phyloP scores from a whole-genome alignment of 1,140 invertebrate species.

The Cotesia chilonis region DNA sequence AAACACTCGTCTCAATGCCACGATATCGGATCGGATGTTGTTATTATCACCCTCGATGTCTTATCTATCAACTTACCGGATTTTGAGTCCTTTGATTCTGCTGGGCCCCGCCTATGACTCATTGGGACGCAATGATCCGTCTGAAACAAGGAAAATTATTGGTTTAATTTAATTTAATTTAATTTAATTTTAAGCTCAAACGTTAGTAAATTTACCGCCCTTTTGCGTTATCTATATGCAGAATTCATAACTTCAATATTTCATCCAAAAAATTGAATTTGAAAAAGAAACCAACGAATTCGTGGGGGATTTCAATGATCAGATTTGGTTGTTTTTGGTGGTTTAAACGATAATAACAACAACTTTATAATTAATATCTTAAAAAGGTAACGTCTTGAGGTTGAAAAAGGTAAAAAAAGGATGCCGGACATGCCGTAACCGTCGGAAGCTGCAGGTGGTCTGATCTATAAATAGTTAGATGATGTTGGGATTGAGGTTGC shows the following conservation, averaged over 20 bases:
- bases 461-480: constrained; percentile 33
- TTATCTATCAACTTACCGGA: constrained; percentile 55
- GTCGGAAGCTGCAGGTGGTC: constrained; percentile 36
- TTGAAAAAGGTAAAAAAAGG: constrained; percentile 18
- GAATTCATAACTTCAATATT: too few species aligned
- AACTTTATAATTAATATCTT: background rate
- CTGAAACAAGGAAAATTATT: constrained; percentile 48
- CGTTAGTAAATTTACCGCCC: too few species aligned
- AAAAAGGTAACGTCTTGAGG: constrained; percentile 1
- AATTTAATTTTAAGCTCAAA: too few species aligned
- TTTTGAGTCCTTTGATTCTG: constrained; percentile 57
- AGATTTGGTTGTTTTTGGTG: too few species aligned
- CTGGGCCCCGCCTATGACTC: constrained; percentile 58
- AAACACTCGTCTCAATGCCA: background rate
- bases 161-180: too few species aligned
- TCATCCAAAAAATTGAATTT: too few species aligned
- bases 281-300: too few species aligned
- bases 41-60: too few species aligned
- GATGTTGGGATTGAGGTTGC: background rate
- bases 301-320: too few species aligned
- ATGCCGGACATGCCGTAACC: constrained; percentile 31
- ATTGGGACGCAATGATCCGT: constrained; percentile 54
- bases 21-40: constrained; percentile 12
- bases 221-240: too few species aligned
- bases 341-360: too few species aligned